Evolutionary conservation across 2,888 invertebrate genomes (phyloP).

Genomic region (Mesochorus sp.): DNA sequence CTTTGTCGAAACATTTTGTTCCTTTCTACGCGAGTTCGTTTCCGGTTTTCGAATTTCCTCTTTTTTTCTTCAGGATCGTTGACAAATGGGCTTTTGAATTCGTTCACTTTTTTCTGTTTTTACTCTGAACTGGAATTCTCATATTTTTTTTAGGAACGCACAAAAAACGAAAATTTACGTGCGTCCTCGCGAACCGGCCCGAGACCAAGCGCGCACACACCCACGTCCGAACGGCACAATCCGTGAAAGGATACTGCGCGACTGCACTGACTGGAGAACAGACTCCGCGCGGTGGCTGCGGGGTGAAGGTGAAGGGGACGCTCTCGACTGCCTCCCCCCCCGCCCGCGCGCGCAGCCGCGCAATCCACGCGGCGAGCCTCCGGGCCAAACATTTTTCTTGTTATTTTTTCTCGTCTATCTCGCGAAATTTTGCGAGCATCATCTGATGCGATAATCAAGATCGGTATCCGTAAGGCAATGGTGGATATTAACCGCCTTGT

Average conservation of each 20-base stretch:
- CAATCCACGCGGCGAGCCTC: conserved; percentile 27
- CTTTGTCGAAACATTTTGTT: background rate
- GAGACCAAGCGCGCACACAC: conserved; percentile 10
- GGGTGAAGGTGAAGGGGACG: background rate
- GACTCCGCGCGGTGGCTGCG: background rate
- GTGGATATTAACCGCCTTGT: too few relatives aligned
- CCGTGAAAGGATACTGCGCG: conserved; percentile 76
- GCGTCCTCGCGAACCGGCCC: background rate
- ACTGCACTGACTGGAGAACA: conserved; percentile 60
- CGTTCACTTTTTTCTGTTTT: background rate
- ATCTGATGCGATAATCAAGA: too few relatives aligned
- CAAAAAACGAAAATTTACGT: background rate
- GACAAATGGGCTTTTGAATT: too few relatives aligned
- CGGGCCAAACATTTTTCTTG: conserved; percentile 18
- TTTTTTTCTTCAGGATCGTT: too few relatives aligned
- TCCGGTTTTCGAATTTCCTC: too few relatives aligned
- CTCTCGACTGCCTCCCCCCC: background rate
- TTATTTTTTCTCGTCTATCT: too few relatives aligned
- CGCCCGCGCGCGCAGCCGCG: conserved; percentile 45
- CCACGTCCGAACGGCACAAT: conserved; percentile 68
- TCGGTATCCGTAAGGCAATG: too few relatives aligned
- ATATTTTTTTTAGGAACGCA: background rate
- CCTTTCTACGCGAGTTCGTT: too few relatives aligned
- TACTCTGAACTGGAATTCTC: background rate
- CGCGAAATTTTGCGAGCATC: too few relatives aligned